A percentile compares a stretch with the other conserved stretches of the same genome.
phyloP scores from a whole-genome alignment of 2,113 vertebrate species.

The Cryptomyrus ogoouensis region DNA sequence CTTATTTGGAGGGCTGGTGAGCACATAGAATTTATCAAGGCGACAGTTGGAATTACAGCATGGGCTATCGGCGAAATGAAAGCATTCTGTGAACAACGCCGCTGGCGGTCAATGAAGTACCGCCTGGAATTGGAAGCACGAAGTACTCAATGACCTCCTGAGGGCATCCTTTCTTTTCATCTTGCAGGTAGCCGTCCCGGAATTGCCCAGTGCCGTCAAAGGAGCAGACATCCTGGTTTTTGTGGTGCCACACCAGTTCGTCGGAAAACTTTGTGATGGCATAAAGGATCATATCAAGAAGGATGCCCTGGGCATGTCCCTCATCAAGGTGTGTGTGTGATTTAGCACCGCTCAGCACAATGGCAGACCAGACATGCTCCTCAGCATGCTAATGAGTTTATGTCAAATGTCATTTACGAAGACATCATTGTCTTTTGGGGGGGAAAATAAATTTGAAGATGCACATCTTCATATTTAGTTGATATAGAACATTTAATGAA shows the following conservation, averaged over 20 bases:
- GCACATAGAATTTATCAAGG: neutral
- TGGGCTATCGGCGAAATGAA: neutral
- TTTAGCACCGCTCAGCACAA: neutral
- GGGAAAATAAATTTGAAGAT: neutral
- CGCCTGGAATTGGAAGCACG: neutral
- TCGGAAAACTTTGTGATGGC: slow-evolving; percentile 78
- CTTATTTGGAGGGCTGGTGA: neutral
- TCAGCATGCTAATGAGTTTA: neutral
- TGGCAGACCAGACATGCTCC: too few relatives aligned
- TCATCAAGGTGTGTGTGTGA: slow-evolving; percentile 77
- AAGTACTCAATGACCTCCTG: neutral
- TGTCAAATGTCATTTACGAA: neutral
- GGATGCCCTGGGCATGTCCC: slow-evolving; percentile 78
- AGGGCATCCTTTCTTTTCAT: neutral
- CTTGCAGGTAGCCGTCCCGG: slow-evolving; percentile 79
- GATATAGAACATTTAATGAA: neutral
- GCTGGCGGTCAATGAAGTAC: neutral
- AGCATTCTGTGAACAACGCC: too few relatives aligned
- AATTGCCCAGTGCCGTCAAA: slow-evolving; percentile 73
- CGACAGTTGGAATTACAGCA: neutral
- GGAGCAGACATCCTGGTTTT: slow-evolving; percentile 84
- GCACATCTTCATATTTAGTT: neutral
- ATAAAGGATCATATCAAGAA: slow-evolving; percentile 83
- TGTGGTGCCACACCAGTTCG: slow-evolving; percentile 94
- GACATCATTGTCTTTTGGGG: neutral